A percentile compares a stretch with the other conserved stretches of the same genome.
These are phyloP conservation scores for Chironomus tepperi DNA, from an alignment of 1,140 invertebrate genomes.

Conservation along the genomic window DNA sequence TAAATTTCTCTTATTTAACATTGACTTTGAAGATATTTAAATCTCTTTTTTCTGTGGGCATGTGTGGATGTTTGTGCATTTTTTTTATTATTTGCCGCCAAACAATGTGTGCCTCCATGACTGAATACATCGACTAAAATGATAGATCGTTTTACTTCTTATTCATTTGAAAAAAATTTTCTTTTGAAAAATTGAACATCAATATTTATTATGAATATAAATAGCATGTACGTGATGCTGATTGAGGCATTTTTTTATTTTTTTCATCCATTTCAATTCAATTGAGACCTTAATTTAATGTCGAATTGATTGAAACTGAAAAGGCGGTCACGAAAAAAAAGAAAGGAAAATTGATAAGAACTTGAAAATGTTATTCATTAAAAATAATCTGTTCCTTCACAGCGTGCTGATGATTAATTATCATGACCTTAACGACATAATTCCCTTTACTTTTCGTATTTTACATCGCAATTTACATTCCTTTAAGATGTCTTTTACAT, in stretches of 20 bases:
- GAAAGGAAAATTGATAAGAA: background rate
- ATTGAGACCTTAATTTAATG: slow-evolving; percentile 3
- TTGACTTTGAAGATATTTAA: background rate
- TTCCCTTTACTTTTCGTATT: background rate
- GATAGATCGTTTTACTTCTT: slow-evolving; percentile 6
- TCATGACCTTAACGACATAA: slow-evolving; percentile 6
- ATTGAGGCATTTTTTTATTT: background rate
- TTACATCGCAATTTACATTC: background rate
- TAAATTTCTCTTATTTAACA: background rate
- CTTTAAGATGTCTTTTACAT: background rate
- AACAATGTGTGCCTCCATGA: too few species aligned
- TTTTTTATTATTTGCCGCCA: too few species aligned
- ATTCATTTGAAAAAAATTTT: too few species aligned
- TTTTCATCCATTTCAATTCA: background rate
- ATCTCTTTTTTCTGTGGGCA: background rate
- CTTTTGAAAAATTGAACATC: background rate
- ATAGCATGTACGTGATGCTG: background rate
- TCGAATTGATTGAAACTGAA: slow-evolving; percentile 1
- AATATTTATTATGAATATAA: background rate
- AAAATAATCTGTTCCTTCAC: slow-evolving; percentile 1
- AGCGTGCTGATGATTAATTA: slow-evolving; percentile 1
- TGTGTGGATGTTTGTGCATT: too few species aligned
- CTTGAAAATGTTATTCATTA: slow-evolving; percentile 6
- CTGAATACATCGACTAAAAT: background rate
- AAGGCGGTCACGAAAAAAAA: background rate